Percentiles rank a stretch among this genome's conserved stretches.
Conservation (phyloP, 2,888 invertebrate species). For the Tipula confusa region DNA sequence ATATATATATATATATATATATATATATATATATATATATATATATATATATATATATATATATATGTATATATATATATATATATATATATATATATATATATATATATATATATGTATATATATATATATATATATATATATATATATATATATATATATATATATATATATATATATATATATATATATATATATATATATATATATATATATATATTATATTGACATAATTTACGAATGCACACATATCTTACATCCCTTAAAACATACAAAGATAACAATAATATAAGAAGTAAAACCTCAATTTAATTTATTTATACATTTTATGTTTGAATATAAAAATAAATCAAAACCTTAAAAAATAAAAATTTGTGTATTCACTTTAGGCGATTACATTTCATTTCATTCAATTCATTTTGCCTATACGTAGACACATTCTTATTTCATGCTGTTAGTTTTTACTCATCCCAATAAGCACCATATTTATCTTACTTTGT, state of each 20-base stretch:
- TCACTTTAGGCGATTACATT: slow-evolving; percentile 20
- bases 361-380: slow-evolving; percentile 15
- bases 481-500: background rate
- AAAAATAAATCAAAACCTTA: background rate
- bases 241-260: background rate
- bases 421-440: background rate
- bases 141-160: too few species aligned
- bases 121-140: too few species aligned
- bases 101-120: too few species aligned
- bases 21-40: too few species aligned
- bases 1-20: too few species aligned
- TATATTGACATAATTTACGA: too few species aligned
- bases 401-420: slow-evolving; percentile 20
- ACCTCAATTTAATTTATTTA: slow-evolving; percentile 21
- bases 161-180: too few species aligned
- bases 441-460: slow-evolving; percentile 1
- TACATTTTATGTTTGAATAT: background rate
- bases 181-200: too few species aligned
- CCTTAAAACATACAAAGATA: background rate
- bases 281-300: background rate
- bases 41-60: too few species aligned
- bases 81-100: too few species aligned
- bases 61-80: too few species aligned
- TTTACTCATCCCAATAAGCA: background rate
- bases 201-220: too few species aligned